A percentile compares a stretch with the other conserved stretches of the same genome.
These are phyloP conservation scores for Catonia carolina DNA, from an alignment of 2,888 invertebrate species.

Conservation along the genomic window DNA sequence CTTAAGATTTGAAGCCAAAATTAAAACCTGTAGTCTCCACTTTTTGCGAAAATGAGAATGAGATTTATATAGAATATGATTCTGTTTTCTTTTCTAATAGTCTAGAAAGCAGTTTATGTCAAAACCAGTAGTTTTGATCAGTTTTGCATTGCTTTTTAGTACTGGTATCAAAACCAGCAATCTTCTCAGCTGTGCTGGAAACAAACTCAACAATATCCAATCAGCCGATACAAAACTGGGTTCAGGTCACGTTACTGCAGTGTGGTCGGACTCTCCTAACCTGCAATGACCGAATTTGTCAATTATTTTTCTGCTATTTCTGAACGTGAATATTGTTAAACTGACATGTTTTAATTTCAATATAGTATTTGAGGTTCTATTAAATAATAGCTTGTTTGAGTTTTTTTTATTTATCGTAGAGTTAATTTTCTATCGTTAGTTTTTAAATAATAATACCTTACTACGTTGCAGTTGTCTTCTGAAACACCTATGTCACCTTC, in stretches of 20 bases:
- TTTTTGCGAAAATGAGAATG: not conserved
- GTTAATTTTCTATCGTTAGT: not conserved
- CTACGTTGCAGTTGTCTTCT: not conserved
- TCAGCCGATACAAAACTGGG: not conserved
- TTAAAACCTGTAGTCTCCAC: conserved; percentile 1
- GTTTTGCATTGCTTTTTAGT: not conserved
- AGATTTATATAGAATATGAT: conserved; percentile 1
- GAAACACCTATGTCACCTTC: not conserved
- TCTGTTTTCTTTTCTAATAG: not conserved
- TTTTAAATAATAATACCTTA: not conserved
- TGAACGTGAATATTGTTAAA: not conserved
- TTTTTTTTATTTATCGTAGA: no score
- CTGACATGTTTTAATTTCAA: not conserved
- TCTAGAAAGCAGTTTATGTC: not conserved
- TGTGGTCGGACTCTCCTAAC: not conserved
- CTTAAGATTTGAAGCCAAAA: no score
- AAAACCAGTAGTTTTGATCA: not conserved
- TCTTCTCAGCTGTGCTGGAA: conserved; percentile 2
- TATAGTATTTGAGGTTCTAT: not conserved
- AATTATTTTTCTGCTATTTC: not conserved
- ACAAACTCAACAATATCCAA: conserved; percentile 3
- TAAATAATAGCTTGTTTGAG: no score
- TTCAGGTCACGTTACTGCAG: conserved; percentile 1
- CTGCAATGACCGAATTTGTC: not conserved
- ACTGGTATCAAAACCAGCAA: not conserved